Percentiles rank a stretch among this genome's conserved stretches.
Evolutionary conservation across 2,113 vertebrate species (phyloP).

Genomic region (Myotis davidii): DNA sequence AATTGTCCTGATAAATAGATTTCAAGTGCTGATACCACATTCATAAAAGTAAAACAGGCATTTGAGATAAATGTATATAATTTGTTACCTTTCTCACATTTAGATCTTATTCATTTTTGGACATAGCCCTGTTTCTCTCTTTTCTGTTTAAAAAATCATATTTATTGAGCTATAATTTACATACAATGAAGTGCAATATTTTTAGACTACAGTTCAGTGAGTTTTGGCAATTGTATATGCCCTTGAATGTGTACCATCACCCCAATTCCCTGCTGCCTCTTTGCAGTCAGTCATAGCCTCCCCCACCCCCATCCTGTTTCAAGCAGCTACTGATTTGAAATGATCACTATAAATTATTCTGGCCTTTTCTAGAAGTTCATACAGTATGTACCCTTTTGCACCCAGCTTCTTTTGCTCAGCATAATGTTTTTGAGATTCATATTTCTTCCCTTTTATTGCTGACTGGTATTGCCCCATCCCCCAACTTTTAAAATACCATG

Average conservation of each 20-base stretch:
- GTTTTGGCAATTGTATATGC: not conserved
- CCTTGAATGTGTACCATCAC: not conserved
- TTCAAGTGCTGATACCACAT: not conserved
- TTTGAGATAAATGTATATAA: slow-evolving; percentile 20
- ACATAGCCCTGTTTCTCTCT: not conserved
- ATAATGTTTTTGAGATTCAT: not conserved
- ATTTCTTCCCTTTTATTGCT: not conserved
- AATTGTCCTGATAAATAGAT: slow-evolving; percentile 17
- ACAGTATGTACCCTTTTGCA: not conserved
- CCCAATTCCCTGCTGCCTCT: not conserved
- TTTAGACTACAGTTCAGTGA: not conserved
- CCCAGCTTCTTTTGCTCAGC: not conserved
- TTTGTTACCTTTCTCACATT: not conserved
- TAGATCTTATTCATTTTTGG: not conserved
- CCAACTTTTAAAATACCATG: not conserved
- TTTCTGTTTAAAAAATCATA: not conserved
- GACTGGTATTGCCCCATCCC: not conserved
- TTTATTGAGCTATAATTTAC: not conserved
- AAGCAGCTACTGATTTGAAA: not conserved
- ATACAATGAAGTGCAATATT: not conserved
- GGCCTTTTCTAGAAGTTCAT: not conserved
- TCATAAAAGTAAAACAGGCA: slow-evolving; percentile 32
- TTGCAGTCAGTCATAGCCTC: not conserved
- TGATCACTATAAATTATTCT: not conserved
- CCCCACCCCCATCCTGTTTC: not conserved